These are phyloP conservation scores for Panzeria rudis DNA, from an alignment of 2,888 invertebrate genomes.

Conservation along the genomic window DNA sequence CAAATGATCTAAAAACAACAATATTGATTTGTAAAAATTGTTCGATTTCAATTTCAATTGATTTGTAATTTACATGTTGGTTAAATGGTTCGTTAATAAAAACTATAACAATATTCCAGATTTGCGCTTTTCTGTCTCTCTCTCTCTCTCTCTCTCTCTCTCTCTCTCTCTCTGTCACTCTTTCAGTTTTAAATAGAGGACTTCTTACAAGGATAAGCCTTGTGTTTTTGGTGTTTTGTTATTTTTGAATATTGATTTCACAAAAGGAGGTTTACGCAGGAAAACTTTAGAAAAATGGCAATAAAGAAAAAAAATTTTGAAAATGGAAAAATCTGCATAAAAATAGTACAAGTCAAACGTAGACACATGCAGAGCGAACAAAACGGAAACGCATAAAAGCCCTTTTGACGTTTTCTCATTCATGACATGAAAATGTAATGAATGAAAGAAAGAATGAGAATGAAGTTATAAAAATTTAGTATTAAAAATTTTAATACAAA, in stretches of 20 bases:
- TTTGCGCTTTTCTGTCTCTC: background rate
- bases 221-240: constrained; percentile 26
- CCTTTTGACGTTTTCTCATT: constrained; percentile 43
- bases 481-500: constrained; percentile 45
- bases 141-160: background rate
- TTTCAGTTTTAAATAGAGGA: background rate
- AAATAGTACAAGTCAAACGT: constrained; percentile 65
- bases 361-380: background rate
- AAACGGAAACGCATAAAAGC: constrained; percentile 21
- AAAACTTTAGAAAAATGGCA: constrained; percentile 57
- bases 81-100: constrained; percentile 68
- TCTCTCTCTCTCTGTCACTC: background rate
- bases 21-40: constrained; percentile 50
- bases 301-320: constrained; percentile 40
- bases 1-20: constrained; percentile 52
- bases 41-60: constrained; percentile 65
- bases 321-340: constrained; percentile 66
- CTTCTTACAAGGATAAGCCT: constrained; percentile 50
- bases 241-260: constrained; percentile 62
- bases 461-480: constrained; percentile 64
- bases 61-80: constrained; percentile 70
- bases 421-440: constrained; percentile 14
- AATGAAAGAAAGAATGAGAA: constrained; percentile 36
- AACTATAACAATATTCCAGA: constrained; percentile 45
- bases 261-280: constrained; percentile 54